phyloP scores from a whole-genome alignment of 2,888 invertebrate species.

The Atethmia centrago region DNA sequence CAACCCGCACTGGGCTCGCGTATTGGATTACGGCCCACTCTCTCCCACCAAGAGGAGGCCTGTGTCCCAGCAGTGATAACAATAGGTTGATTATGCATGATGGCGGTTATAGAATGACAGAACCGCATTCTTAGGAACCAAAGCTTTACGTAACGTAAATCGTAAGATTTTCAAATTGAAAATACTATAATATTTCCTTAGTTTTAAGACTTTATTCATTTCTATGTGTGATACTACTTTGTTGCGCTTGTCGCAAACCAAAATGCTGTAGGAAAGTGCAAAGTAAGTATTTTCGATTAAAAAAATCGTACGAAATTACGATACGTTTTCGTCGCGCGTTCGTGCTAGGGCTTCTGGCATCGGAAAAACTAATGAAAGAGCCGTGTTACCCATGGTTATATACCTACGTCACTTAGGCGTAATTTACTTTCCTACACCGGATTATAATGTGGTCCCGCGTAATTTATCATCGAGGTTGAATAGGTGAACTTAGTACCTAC shows the following conservation, averaged over 20 bases:
- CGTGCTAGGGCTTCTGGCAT: not conserved
- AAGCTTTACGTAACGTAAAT: not conserved
- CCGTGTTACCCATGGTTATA: constrained; percentile 16
- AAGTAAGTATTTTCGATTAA: not conserved
- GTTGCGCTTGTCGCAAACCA: not conserved
- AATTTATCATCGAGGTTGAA: constrained; percentile 58
- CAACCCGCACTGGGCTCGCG: too few species aligned
- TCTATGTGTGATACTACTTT: not conserved
- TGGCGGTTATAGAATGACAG: not conserved
- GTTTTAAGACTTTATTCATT: not conserved
- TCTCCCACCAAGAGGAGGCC: too few species aligned
- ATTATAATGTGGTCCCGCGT: constrained; percentile 43
- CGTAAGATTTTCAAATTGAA: not conserved
- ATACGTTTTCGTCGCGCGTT: not conserved
- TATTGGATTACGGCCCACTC: too few species aligned
- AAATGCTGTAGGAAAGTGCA: not conserved
- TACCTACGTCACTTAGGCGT: constrained; percentile 44
- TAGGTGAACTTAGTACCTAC: constrained; percentile 23
- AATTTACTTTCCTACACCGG: constrained; percentile 47
- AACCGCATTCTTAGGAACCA: not conserved
- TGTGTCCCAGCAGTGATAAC: too few species aligned
- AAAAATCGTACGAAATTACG: not conserved
- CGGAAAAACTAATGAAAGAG: constrained; percentile 34
- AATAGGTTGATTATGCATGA: too few species aligned
- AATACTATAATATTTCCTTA: not conserved